These are phyloP conservation scores for Emydocephalus ijimae DNA, from an alignment of 2,113 vertebrate genomes.

Conservation along the genomic window DNA sequence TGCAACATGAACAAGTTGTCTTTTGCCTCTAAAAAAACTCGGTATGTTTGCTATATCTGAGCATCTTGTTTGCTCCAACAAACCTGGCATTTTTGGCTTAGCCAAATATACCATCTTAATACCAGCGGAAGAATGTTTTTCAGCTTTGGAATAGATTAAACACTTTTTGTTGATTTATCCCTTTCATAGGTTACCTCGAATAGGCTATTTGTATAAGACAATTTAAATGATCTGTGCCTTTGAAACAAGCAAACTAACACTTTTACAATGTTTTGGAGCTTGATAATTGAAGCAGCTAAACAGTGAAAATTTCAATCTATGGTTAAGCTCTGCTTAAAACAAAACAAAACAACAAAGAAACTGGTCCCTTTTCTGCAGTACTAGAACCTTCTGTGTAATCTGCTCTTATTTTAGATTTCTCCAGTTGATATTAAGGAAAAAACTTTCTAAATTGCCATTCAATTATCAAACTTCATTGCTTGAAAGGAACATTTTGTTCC, in stretches of 20 bases:
- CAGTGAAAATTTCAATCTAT: constrained; percentile 3
- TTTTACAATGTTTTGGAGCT: not conserved
- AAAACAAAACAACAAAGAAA: not conserved
- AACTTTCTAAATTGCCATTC: not conserved
- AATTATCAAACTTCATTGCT: not conserved
- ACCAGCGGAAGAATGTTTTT: not conserved
- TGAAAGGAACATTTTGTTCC: not conserved
- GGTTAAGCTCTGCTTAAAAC: constrained; percentile 3
- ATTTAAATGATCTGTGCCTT: constrained; percentile 1
- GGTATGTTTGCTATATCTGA: not conserved
- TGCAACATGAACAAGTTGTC: not conserved
- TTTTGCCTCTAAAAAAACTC: not conserved
- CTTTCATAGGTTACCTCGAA: not conserved
- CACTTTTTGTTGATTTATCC: not conserved
- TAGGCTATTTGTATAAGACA: not conserved
- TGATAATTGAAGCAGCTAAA: constrained; percentile 9
- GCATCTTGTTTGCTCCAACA: not conserved
- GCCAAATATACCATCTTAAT: not conserved
- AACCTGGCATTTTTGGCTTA: not conserved
- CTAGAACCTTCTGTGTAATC: constrained; percentile 1
- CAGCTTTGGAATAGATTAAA: not conserved
- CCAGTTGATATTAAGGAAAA: not conserved
- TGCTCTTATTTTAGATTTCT: not conserved
- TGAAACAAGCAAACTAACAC: not conserved
- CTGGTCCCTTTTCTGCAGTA: not conserved